Base-by-base conservation (phyloP, 2,888 invertebrate species). In the Corbicula japonica region DNA sequence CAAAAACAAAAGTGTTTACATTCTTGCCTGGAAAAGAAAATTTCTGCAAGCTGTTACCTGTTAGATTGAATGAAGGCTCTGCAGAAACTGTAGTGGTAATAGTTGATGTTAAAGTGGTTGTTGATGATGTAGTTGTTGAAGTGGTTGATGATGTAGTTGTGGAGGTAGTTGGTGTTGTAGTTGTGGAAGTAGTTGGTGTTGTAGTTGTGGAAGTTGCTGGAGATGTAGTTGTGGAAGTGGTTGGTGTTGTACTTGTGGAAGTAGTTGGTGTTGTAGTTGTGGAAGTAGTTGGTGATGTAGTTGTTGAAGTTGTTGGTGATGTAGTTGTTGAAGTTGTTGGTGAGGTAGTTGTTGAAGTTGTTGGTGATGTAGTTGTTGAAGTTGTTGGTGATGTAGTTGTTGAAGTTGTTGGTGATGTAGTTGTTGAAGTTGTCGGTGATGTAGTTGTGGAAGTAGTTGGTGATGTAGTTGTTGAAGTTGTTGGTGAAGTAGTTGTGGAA, bases 371-470 rank as follows among this genome's bases (percentile, higher is more conserved):
- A 32, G 48, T 30, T 54, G 23, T 35, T 12, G 63, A 23, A 32
- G 44, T 38, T 41, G 66, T 26, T 38, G 48, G 48, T 34, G 60
- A 60, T 18, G 50, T 38, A 28, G 6, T 60, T 38, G 60, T 10
- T 52, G 38, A 50, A 21, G 65, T 38, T 26, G 52, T 23, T 52
- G 63, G 12, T 3, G 38, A 35, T 38, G 34, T 38, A 60, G 15
- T 41, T 50, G 71, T 50, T 34, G 48, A 50, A 8, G 50, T 46
- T 23, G 65, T 5, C 35, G 34, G 23, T 2, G 63, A 28, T 63
- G 46, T 46, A 30, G 48, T 23, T 21, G n/a, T 8, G 10, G 63
- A 6, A 30, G 30, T n/a, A 5, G 63, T 41, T 21, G 50, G 15
- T 65, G 54, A 18, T 10, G 30, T n/a, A 32, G 48, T 30, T 54